Conservation (phyloP, 2,113 vertebrate genomes). For the Colistium nudipinnis region DNA sequence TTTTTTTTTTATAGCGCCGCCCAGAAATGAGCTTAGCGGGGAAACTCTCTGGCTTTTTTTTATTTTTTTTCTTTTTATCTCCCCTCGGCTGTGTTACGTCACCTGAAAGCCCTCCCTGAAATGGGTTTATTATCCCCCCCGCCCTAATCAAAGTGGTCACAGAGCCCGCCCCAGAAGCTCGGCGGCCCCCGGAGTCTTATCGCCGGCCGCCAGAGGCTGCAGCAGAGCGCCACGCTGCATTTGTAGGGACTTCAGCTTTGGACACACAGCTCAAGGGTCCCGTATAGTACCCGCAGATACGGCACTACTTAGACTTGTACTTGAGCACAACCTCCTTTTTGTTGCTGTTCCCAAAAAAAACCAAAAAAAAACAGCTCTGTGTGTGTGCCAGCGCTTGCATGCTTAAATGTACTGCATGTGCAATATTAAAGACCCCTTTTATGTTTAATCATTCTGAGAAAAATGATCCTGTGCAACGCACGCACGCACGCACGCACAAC, state of each 20-base stretch:
- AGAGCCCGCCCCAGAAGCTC: slow-evolving; percentile 56
- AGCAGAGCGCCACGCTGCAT: slow-evolving; percentile 46
- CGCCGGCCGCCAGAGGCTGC: slow-evolving; percentile 64
- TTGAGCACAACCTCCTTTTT: slow-evolving; percentile 20
- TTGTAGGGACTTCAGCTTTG: slow-evolving; percentile 54
- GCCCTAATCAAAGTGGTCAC: slow-evolving; percentile 74
- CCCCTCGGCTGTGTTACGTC: slow-evolving; percentile 47
- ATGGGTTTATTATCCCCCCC: slow-evolving; percentile 73
- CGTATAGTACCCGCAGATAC: slow-evolving; percentile 1
- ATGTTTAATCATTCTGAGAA: slow-evolving; percentile 10
- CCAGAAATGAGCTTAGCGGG: slow-evolving; percentile 47
- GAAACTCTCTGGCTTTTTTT: slow-evolving; percentile 31
- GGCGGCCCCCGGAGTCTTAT: slow-evolving; percentile 61
- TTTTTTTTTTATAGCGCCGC: too few relatives aligned
- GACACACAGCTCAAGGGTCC: slow-evolving; percentile 56
- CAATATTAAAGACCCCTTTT: background rate
- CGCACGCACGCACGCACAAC: background rate
- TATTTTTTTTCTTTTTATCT: too few relatives aligned
- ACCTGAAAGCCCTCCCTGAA: slow-evolving; percentile 64
- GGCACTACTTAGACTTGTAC: slow-evolving; percentile 18
- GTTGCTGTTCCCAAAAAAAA: slow-evolving; percentile 15
- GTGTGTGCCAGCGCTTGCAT: too few relatives aligned
- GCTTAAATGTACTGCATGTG: slow-evolving; percentile 2
- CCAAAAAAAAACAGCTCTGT: background rate
- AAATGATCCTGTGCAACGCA: background rate